Percentiles rank a stretch among this genome's conserved stretches.
Evolutionary conservation across 2,888 invertebrate genomes (phyloP).

Genomic region (Stenodera caucasica): DNA sequence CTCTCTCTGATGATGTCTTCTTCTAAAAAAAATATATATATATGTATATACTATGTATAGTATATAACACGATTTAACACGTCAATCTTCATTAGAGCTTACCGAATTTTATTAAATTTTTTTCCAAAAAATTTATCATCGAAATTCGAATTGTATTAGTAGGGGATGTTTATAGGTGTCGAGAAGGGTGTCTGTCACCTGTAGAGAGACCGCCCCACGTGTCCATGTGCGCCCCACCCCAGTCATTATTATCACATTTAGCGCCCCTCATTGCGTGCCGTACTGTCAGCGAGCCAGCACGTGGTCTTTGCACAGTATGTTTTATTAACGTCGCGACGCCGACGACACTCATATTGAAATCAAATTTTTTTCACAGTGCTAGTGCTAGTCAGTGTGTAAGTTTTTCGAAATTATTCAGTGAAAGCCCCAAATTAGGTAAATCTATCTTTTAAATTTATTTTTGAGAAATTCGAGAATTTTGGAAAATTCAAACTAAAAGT

Average conservation of each 20-base stretch:
- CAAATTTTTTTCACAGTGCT: too few species aligned
- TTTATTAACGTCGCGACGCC: slow-evolving; percentile 36
- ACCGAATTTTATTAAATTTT: too few species aligned
- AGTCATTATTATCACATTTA: slow-evolving; percentile 54
- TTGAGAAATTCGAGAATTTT: too few species aligned
- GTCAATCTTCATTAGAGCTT: too few species aligned
- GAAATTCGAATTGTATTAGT: too few species aligned
- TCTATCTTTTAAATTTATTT: too few species aligned
- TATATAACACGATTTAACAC: slow-evolving; percentile 4
- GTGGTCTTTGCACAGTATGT: slow-evolving; percentile 41
- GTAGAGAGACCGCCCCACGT: slow-evolving; percentile 48
- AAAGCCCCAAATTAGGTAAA: too few species aligned
- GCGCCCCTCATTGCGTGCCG: slow-evolving; percentile 50
- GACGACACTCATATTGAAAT: slow-evolving; percentile 15
- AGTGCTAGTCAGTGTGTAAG: too few species aligned
- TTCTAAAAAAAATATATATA: slow-evolving; percentile 10
- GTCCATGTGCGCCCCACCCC: slow-evolving; percentile 44
- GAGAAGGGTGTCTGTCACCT: slow-evolving; percentile 44
- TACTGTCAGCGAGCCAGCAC: slow-evolving; percentile 50
- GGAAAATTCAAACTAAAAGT: too few species aligned
- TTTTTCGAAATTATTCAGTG: too few species aligned
- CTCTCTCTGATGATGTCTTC: slow-evolving; percentile 11
- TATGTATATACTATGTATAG: too few species aligned
- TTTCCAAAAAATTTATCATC: too few species aligned
- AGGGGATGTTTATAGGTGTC: slow-evolving; percentile 15